A percentile compares a stretch with the other conserved stretches of the same genome.
Evolutionary conservation across 2,113 vertebrate species (phyloP).

Genomic region (Malaclemys terrapin): DNA sequence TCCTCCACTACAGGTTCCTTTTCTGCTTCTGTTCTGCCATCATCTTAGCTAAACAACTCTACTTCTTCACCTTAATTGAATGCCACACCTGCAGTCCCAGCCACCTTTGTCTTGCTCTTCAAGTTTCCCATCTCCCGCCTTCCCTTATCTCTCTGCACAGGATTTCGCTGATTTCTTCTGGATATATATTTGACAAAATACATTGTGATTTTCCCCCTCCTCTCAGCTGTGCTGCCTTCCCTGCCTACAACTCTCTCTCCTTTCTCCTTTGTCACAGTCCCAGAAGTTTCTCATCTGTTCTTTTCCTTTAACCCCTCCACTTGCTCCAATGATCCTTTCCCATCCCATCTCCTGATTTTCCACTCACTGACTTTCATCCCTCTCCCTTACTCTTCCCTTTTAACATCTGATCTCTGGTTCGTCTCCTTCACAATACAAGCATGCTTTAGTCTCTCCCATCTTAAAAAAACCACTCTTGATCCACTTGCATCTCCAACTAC

Average conservation of each 20-base stretch:
- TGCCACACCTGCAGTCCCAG: not conserved
- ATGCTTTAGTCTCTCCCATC: not conserved
- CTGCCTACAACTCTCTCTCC: not conserved
- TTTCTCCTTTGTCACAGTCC: conserved; percentile 30
- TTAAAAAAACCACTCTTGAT: not conserved
- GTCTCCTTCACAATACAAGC: not conserved
- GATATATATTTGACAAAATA: not conserved
- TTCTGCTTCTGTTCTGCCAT: not conserved
- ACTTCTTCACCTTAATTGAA: not conserved
- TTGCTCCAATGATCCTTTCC: not conserved
- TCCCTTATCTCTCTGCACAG: not conserved
- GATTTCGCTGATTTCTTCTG: not conserved
- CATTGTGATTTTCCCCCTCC: not conserved
- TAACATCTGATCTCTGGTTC: not conserved
- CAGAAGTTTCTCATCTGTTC: not conserved
- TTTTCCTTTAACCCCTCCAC: not conserved
- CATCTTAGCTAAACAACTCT: not conserved
- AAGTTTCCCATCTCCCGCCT: not conserved
- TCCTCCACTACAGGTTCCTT: not conserved
- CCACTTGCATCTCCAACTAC: conserved; percentile 21
- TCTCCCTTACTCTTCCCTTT: not conserved
- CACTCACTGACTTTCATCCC: not conserved
- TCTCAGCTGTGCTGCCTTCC: not conserved
- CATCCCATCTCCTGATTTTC: not conserved
- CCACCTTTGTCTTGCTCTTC: not conserved